Percentiles rank a stretch among this genome's conserved stretches.
Evolutionary conservation across 1,140 invertebrate genomes (phyloP).

Genomic region (Hydropsyche tenuis): DNA sequence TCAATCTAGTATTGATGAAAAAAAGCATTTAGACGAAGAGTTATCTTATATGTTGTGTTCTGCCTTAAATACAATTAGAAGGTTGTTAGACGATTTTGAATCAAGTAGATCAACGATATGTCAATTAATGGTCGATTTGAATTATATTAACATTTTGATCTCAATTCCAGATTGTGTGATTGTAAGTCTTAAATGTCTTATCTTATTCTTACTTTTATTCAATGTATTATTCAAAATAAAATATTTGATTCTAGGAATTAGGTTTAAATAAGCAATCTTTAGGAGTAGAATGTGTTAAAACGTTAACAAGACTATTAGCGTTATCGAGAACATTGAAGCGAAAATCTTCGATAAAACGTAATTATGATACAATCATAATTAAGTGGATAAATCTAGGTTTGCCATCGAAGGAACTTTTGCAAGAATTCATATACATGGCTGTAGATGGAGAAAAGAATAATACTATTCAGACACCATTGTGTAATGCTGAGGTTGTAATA

Average conservation of each 20-base stretch:
- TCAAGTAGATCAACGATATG: slow-evolving; percentile 48
- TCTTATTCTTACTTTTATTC: not conserved
- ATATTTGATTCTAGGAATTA: slow-evolving; percentile 41
- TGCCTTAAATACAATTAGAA: slow-evolving; percentile 46
- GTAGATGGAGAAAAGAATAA: slow-evolving; percentile 53
- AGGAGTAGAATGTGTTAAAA: slow-evolving; percentile 53
- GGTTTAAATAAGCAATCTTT: slow-evolving; percentile 49
- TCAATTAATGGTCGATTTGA: slow-evolving; percentile 48
- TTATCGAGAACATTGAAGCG: slow-evolving; percentile 42
- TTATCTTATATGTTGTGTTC: slow-evolving; percentile 47
- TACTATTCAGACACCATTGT: slow-evolving; percentile 40
- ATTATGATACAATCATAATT: slow-evolving; percentile 43
- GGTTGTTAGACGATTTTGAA: slow-evolving; percentile 49
- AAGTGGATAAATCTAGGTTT: slow-evolving; percentile 50
- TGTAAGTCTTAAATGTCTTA: slow-evolving; percentile 37
- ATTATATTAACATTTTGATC: slow-evolving; percentile 47
- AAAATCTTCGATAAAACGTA: slow-evolving; percentile 35
- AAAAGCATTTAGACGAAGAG: slow-evolving; percentile 26
- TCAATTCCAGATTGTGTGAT: slow-evolving; percentile 45
- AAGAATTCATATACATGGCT: slow-evolving; percentile 56
- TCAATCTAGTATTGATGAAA: slow-evolving; percentile 21
- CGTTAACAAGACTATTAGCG: slow-evolving; percentile 47
- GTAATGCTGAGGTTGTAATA: slow-evolving; percentile 53
- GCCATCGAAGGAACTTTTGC: slow-evolving; percentile 54
- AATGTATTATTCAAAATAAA: slow-evolving; percentile 4